Percentiles rank a stretch among this genome's conserved stretches.
Conservation (phyloP, 2,113 vertebrate genomes). For the Balaeniceps rex region DNA sequence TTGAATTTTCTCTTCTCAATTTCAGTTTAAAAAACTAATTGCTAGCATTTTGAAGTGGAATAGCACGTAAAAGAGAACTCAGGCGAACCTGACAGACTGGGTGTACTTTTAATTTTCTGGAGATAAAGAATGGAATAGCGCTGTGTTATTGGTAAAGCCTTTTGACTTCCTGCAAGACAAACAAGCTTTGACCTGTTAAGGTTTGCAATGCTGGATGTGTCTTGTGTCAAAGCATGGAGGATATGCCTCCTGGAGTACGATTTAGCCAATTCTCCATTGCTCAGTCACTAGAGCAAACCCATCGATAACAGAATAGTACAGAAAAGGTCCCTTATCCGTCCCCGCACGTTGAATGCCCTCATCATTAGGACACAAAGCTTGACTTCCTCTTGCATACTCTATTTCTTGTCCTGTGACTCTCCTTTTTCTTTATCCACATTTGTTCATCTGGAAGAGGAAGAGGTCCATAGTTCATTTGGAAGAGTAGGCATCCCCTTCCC, state of each 20-base stretch:
- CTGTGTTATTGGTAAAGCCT: neutral
- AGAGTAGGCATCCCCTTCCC: neutral
- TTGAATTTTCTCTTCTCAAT: fast-evolving
- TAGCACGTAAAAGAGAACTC: neutral
- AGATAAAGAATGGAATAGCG: neutral
- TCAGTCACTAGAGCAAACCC: neutral
- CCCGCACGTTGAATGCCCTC: fast-evolving
- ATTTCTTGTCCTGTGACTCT: neutral
- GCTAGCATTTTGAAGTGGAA: neutral
- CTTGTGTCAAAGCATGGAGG: neutral
- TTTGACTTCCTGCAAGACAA: neutral
- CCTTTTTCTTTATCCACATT: neutral
- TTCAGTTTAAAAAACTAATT: neutral
- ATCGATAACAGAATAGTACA: fast-evolving
- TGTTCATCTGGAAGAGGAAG: neutral
- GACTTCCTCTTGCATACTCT: neutral
- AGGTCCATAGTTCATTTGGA: neutral
- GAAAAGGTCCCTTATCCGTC: neutral
- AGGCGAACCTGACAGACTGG: neutral
- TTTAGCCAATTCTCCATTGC: neutral
- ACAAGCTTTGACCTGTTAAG: neutral
- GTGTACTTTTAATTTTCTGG: neutral
- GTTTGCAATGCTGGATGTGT: neutral
- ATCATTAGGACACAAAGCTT: neutral
- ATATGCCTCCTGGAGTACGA: neutral